Evolutionary conservation across 2,113 vertebrate genomes (phyloP).

Genomic region (Melozone crissalis): DNA sequence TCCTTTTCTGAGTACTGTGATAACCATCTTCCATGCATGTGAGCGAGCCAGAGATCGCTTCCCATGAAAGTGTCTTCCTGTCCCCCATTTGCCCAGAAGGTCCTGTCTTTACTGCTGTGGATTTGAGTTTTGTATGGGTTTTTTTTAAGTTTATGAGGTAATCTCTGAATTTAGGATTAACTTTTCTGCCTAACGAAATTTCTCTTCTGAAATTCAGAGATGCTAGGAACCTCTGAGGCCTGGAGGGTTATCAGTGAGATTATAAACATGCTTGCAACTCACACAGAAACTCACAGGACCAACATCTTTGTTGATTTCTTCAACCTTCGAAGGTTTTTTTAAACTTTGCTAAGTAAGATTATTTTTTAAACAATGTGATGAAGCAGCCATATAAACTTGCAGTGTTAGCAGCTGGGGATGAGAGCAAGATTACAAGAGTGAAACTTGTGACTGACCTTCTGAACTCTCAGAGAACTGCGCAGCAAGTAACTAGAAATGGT

Average conservation of each 20-base stretch:
- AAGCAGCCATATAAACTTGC: background rate
- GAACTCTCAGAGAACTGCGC: background rate
- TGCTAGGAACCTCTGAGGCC: background rate
- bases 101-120: background rate
- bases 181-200: background rate
- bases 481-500: background rate
- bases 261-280: rapidly evolving
- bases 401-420: background rate
- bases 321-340: background rate
- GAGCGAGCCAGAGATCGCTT: background rate
- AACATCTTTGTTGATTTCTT: background rate
- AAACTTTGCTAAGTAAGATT: background rate
- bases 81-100: background rate
- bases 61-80: background rate
- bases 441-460: constrained; percentile 35
- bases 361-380: background rate
- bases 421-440: background rate
- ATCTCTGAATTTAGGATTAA: background rate
- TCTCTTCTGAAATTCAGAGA: background rate
- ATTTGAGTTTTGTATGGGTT: background rate
- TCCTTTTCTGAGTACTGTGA: background rate
- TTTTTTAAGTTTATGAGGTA: background rate
- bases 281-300: background rate
- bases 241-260: background rate
- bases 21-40: rapidly evolving